Evolutionary conservation across 2,797 vertebrate species (phyloP).

Genomic region (Arrhamphus sclerolepis): DNA sequence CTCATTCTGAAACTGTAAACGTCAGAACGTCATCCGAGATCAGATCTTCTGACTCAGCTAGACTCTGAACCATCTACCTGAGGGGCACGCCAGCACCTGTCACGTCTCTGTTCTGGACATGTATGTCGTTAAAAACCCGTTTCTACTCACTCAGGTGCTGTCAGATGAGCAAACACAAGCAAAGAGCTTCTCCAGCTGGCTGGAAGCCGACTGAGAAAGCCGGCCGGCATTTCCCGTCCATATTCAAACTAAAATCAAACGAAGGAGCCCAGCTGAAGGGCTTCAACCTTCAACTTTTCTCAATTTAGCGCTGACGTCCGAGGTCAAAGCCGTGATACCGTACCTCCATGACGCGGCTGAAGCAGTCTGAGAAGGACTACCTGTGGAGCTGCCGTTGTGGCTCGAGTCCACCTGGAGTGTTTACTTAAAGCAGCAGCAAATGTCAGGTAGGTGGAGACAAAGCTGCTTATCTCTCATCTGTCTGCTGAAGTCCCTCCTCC

Average conservation of each 20-base stretch:
- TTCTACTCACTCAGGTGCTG: neutral
- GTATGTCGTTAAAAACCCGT: slow-evolving; percentile 8
- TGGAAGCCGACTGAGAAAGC: no score
- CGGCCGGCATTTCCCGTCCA: slow-evolving; percentile 39
- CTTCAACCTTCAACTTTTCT: neutral
- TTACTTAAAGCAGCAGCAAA: slow-evolving; percentile 43
- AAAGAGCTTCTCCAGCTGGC: neutral
- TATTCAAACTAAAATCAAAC: slow-evolving; percentile 43
- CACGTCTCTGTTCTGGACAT: no score
- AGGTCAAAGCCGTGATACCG: slow-evolving; percentile 4
- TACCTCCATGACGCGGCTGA: slow-evolving; percentile 36
- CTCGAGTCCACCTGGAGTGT: slow-evolving; percentile 21
- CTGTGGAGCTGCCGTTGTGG: neutral
- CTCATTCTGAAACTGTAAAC: slow-evolving; percentile 23
- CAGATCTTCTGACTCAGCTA: neutral
- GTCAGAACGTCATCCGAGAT: slow-evolving; percentile 36
- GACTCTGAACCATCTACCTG: neutral
- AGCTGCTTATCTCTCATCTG: slow-evolving; percentile 35
- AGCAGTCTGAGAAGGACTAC: slow-evolving; percentile 1
- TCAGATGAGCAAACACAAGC: slow-evolving; percentile 47
- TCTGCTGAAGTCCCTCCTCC: slow-evolving; percentile 15
- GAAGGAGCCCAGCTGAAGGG: neutral
- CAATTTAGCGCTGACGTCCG: neutral
- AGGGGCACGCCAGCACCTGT: no score
- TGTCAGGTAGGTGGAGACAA: slow-evolving; percentile 56